Conservation (phyloP, 1,140 invertebrate species). For the Drosophila chauvacae region DNA sequence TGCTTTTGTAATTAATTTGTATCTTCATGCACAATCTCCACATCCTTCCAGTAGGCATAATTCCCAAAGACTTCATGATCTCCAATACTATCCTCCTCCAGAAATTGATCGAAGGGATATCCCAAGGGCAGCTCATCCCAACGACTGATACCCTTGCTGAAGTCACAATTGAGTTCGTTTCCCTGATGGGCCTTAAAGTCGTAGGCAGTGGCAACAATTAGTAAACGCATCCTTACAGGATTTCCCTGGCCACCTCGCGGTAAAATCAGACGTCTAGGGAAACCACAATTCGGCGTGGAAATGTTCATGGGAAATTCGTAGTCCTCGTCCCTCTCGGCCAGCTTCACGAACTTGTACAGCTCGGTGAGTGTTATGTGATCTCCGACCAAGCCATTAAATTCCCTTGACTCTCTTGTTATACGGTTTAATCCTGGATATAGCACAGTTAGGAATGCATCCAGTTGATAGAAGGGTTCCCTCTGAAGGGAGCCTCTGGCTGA, state of each 20-base stretch:
- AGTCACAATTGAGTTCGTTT: slow-evolving; percentile 52
- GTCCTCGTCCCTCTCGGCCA: slow-evolving; percentile 43
- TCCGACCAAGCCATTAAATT: slow-evolving; percentile 33
- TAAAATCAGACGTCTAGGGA: slow-evolving; percentile 53
- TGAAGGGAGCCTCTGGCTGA: neutral
- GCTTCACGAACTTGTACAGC: slow-evolving; percentile 47
- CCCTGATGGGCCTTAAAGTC: slow-evolving; percentile 39
- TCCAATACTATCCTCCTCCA: neutral
- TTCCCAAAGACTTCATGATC: slow-evolving; percentile 6
- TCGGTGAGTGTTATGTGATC: slow-evolving; percentile 55
- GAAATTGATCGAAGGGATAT: slow-evolving; percentile 51
- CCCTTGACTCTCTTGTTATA: slow-evolving; percentile 26
- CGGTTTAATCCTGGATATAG: slow-evolving; percentile 44
- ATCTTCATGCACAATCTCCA: slow-evolving; percentile 35
- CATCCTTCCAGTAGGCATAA: slow-evolving; percentile 30
- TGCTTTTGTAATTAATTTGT: neutral
- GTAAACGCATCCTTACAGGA: slow-evolving; percentile 26
- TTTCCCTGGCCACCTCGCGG: slow-evolving; percentile 22
- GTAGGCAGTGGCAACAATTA: slow-evolving; percentile 47
- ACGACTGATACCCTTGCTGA: slow-evolving; percentile 42
- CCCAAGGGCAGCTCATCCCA: slow-evolving; percentile 57
- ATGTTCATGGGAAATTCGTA: slow-evolving; percentile 60
- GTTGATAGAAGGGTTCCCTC: slow-evolving; percentile 47
- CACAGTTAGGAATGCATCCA: slow-evolving; percentile 50
- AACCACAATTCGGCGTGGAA: slow-evolving; percentile 46